Base-by-base conservation (phyloP, 2,888 invertebrate species). In the Bursaphelenchus okinawaensis region DNA sequence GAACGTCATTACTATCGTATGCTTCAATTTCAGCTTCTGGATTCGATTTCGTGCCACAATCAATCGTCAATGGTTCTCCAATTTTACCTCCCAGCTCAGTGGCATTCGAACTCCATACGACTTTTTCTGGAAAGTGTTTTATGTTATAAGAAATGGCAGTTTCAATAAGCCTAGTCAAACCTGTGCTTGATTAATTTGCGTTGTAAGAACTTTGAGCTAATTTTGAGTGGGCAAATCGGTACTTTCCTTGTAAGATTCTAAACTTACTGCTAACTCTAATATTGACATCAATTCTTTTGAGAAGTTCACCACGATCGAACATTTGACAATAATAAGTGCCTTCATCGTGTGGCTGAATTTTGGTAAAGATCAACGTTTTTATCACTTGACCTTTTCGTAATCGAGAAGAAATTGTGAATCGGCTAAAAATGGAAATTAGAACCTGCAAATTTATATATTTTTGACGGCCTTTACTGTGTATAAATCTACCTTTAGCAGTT, bases 291-390 rank as follows among this genome's bases (percentile, higher is more conserved):
- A 59, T 23, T 40, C 50, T 20, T 23, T 59, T 20, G 9, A 52
- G 19, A 3, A 59, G 50, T 23, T 40, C 60, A 2, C 60, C 60
- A 16, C 50, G 59, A 4, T 59, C 60, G 23, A 59, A 59, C 2
- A 59, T 16, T 50, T 59, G 31, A 50, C 60, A 59, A 7, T 59
- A 59, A 50, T 59, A 59, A 9, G 20, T 22, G 2, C 60, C 60
- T 52, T 59, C 60, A 23, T 59, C 60, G 60, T 59, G 60, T 2
- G 60, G 60, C 22, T 20, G 59, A 7, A 59, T 59, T 31, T 22
- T 8, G 2, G 26, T 59, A 6, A 59, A 59, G 4, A 59, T 27
- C 20, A 59, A 4, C n/a, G 60, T 56, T 6, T 24, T 19, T n/a
- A 16, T 19, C 16, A 27, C 56, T 12, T 26, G 20, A 16, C 56